Base-by-base conservation (phyloP, 1,140 invertebrate genomes). In the Diachasmimorpha longicaudata region DNA sequence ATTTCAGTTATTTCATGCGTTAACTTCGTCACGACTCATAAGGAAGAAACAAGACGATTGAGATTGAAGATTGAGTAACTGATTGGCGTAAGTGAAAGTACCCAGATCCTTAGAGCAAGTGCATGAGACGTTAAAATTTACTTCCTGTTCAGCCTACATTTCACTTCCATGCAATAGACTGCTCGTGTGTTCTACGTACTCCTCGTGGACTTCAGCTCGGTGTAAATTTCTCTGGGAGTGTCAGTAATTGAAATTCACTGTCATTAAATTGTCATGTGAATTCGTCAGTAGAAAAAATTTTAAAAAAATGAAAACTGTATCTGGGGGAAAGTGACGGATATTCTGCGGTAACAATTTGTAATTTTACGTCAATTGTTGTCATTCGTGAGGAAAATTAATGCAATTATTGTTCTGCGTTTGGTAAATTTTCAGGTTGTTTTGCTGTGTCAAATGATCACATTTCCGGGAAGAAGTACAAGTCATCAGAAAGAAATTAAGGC, bases 131-230 rank as follows among this genome's bases (percentile, higher is more conserved):
- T 23, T 19, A 76, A 77, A 79, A 52, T 81, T 81, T 79, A 66
- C 79, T 85, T 84, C 81, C 80, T 82, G 80, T 42, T 82, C 63
- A 31, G 55, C 21, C 77, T 77, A 44, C 78, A 77, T 81, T 81
- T 80, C 77, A 74, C 77, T 6, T 77, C 58, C 75, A n/a, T 39
- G 58, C 58, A 76, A 48, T 39, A 37, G 25, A 70, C 70, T 77
- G 66, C 1, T 42, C 39, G 39, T 10, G 39, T 42, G 55, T 70
- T 70, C 42, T 16, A 16, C 37, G 48, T 21, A 23, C n/a, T 14
- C 58, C 36, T 19, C 46, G 0, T 66, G n/a, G 19, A 19, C 44
- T 6, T 71, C 9, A 48, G 11, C 44, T 71, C 19, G 48, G 69
- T 52, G 31, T 63, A 21, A 55, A 55, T 55, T 55, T 55, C 48